Conservation (phyloP, 2,797 vertebrate genomes). For the Argyrosomus regius region DNA sequence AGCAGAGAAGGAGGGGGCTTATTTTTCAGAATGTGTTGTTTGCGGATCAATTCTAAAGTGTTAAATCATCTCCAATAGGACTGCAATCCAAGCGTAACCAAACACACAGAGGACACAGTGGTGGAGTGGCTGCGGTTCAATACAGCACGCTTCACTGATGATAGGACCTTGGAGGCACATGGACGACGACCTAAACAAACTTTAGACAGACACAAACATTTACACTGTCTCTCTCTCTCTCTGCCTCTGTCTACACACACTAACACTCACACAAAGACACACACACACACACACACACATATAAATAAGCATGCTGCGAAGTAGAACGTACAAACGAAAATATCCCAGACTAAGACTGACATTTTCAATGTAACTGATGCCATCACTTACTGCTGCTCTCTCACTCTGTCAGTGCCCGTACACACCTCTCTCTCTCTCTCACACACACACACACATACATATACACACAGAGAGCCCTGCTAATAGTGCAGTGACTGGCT, state of each 20-base stretch:
- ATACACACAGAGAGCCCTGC: constrained; percentile 38
- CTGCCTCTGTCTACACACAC: constrained; percentile 6
- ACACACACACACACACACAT: constrained; percentile 29
- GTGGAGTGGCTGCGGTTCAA: constrained; percentile 64
- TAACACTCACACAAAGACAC: constrained; percentile 15
- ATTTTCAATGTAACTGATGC: constrained; percentile 78
- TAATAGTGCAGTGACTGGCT: constrained; percentile 76
- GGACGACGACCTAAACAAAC: constrained; percentile 63
- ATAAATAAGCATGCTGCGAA: constrained; percentile 45
- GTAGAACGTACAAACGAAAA: constrained; percentile 34
- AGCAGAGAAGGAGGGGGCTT: constrained; percentile 32
- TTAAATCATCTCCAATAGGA: constrained; percentile 71
- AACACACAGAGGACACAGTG: constrained; percentile 63
- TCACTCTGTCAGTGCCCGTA: constrained; percentile 25
- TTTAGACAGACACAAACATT: constrained; percentile 66
- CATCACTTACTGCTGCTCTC: constrained; percentile 59
- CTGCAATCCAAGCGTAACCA: constrained; percentile 57
- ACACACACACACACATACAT: constrained; percentile 22
- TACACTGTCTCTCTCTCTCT: constrained; percentile 34
- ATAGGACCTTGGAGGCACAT: constrained; percentile 61
- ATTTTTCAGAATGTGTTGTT: constrained; percentile 43
- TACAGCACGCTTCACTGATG: constrained; percentile 62
- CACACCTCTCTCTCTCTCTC: background rate
- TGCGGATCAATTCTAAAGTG: constrained; percentile 65
- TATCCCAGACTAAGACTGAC: constrained; percentile 67